Evolutionary conservation across 2,888 invertebrate species (phyloP).

Genomic region (Acrocyrtus sp.): DNA sequence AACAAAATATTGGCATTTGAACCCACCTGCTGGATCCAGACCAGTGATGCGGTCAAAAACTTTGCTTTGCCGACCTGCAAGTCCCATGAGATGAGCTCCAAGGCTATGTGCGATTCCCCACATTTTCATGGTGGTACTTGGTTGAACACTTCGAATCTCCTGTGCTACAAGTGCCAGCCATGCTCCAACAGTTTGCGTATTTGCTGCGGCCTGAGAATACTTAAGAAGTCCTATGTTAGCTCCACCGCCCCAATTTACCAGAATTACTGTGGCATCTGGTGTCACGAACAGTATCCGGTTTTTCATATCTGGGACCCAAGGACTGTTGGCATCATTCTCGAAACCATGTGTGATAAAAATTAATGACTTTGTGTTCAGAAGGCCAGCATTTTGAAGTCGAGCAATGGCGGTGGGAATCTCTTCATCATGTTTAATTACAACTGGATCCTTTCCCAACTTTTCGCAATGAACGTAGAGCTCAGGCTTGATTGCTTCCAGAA

Average conservation of each 20-base stretch:
- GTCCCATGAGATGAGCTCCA: slow-evolving; percentile 54
- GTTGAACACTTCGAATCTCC: slow-evolving; percentile 9
- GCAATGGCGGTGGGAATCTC: slow-evolving; percentile 20
- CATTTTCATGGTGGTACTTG: slow-evolving; percentile 14
- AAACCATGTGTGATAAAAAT: slow-evolving; percentile 57
- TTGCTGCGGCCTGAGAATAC: slow-evolving; percentile 55
- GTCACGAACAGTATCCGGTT: slow-evolving; percentile 42
- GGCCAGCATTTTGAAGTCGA: slow-evolving; percentile 9
- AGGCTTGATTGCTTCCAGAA: slow-evolving; percentile 32
- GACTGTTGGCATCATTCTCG: slow-evolving; percentile 35
- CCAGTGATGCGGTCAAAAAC: slow-evolving; percentile 52
- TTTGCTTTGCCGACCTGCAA: slow-evolving; percentile 42
- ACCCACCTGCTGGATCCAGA: slow-evolving; percentile 56
- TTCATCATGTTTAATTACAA: slow-evolving; percentile 17
- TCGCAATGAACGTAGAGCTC: slow-evolving; percentile 28
- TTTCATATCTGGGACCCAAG: slow-evolving; percentile 53
- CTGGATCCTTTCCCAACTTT: slow-evolving; percentile 1
- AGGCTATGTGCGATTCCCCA: slow-evolving; percentile 55
- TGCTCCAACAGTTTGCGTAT: slow-evolving; percentile 50
- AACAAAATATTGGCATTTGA: not conserved
- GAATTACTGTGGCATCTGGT: slow-evolving; percentile 36
- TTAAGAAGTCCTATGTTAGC: slow-evolving; percentile 40
- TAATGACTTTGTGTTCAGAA: slow-evolving; percentile 5
- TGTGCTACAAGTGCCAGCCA: slow-evolving; percentile 42
- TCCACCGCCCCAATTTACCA: slow-evolving; percentile 57